Base-by-base conservation (phyloP, 1,140 invertebrate species). In the Copidosoma floridanum region DNA sequence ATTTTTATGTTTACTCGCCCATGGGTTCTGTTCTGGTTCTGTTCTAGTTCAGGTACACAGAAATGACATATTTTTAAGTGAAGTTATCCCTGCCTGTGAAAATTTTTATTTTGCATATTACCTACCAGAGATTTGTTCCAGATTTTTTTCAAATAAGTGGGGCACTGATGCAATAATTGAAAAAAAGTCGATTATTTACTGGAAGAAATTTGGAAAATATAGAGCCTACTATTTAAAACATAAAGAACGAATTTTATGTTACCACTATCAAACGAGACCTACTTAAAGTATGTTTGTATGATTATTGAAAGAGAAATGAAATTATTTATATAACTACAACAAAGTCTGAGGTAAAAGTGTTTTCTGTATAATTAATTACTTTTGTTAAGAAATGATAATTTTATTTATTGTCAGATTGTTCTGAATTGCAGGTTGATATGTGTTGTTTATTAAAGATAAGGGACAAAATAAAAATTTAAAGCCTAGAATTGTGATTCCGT, bases 1-100 rank as follows among this genome's bases (percentile, higher is more conserved):
- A 71, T 65, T 61, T 73, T 21, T 71, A 66, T 66, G 48, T 67
- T 35, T 70, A 62, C 56, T 63, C 64, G 26, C 64, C 67, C 27
- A 20, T 64, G 11, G 58, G n/a, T n/a, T n/a, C n/a, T n/a, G 50
- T 24, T 57, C 44, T 61, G 60, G 52, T 24, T 57, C 50, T 61
- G 16, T 40, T 11, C 54, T 23, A 12, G 52, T 70, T 35, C 20
- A 47, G 48, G 62, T 70, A 10, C 50, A 65, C 16, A 26, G 63
- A 16, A 54, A 70, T 56, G 65, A 70, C 48, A 14, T 61, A 29
- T 69, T 68, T 64, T 54, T 67, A 14, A 38, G 38, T 48, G 44
- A 41, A 12, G 18, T 41, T 41, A 41, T 41, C 58, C 56, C 41
- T 63, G 18, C 24, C 11, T 41, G 12, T 41, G 40, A 68, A 56